A percentile compares a stretch with the other conserved stretches of the same genome.
These are phyloP conservation scores for Acropternis orthonyx DNA, from an alignment of 2,797 vertebrate genomes.

Conservation along the genomic window DNA sequence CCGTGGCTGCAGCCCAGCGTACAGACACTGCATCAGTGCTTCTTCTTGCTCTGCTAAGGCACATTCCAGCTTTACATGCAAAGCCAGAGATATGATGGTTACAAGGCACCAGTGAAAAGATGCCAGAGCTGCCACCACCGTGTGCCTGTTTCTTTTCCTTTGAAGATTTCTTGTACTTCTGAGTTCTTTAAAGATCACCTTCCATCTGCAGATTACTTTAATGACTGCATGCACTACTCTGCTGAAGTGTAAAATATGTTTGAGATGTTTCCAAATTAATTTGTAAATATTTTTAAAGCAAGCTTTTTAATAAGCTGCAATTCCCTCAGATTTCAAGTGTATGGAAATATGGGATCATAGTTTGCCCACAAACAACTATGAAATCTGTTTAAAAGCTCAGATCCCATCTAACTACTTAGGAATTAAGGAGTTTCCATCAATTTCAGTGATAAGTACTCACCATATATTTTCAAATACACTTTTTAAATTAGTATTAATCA, in stretches of 20 bases:
- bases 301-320: neutral
- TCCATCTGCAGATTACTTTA: neutral
- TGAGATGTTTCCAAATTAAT: neutral
- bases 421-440: neutral
- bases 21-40: accelerated
- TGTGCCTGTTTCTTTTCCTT: neutral
- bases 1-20: accelerated
- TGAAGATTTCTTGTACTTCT: neutral
- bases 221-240: neutral
- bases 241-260: neutral
- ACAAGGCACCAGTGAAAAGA: neutral
- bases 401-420: neutral
- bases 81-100: accelerated
- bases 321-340: neutral
- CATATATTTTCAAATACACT: neutral
- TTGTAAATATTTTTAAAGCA: neutral
- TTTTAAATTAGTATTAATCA: neutral
- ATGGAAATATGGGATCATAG: neutral
- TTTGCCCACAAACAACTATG: neutral
- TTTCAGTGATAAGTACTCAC: neutral
- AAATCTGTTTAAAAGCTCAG: neutral
- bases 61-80: neutral
- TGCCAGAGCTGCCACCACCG: neutral
- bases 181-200: neutral
- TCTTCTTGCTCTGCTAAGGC: neutral